Percentiles rank a stretch among this genome's conserved stretches.
phyloP scores from a whole-genome alignment of 2,113 vertebrate genomes.

The Miniopterus natalensis region DNA sequence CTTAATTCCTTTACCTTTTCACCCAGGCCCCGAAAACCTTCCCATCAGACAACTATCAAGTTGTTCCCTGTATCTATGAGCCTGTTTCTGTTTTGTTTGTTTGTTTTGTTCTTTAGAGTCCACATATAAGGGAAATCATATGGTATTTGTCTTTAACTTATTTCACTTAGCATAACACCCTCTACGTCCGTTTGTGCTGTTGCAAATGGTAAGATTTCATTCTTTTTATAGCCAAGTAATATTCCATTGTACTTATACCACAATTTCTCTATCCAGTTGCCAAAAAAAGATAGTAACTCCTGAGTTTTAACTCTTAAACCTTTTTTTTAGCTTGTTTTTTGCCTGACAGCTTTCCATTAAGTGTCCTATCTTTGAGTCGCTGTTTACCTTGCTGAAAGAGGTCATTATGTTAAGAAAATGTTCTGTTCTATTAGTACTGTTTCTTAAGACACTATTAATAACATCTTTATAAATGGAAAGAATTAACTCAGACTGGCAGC shows the following conservation, averaged over 20 bases:
- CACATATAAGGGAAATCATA: no score
- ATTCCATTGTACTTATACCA: background rate
- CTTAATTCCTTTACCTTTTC: no score
- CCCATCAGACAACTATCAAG: no score
- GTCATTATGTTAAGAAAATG: background rate
- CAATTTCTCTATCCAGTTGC: background rate
- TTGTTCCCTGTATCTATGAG: no score
- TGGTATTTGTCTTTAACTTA: no score
- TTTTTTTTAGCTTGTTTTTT: background rate
- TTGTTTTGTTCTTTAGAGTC: no score
- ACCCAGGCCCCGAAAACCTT: no score
- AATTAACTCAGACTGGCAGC: background rate
- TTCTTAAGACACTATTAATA: no score
- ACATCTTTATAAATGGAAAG: conserved; percentile 46
- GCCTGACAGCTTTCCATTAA: background rate
- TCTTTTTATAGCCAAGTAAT: background rate
- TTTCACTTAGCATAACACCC: no score
- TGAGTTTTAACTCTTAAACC: background rate
- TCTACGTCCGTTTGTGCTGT: no score
- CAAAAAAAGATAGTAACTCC: background rate
- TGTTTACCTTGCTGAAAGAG: background rate
- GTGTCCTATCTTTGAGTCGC: background rate
- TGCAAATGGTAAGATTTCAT: background rate
- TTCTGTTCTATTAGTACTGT: background rate
- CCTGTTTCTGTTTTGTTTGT: no score